These are phyloP conservation scores for Apodemia mormo DNA, from an alignment of 2,888 invertebrate genomes.

Conservation along the genomic window DNA sequence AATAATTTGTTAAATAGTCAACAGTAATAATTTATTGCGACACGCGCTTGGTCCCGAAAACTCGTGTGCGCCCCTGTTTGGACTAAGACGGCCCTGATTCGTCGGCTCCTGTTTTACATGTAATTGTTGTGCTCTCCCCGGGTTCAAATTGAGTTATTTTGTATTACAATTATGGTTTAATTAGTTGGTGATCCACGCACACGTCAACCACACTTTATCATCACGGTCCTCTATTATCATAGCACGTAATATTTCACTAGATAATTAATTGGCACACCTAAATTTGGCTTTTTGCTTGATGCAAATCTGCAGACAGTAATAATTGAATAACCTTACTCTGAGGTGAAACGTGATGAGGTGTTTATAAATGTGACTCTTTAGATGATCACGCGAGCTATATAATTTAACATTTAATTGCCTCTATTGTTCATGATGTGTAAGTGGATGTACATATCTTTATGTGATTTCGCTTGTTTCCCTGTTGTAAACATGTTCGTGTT, in stretches of 20 bases:
- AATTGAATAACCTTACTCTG: conserved; percentile 44
- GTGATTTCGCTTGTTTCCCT: neutral
- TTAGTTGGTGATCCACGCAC: conserved; percentile 66
- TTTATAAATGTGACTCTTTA: conserved; percentile 38
- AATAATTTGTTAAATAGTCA: too few species aligned
- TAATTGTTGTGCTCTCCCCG: conserved; percentile 1
- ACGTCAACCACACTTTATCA: conserved; percentile 75
- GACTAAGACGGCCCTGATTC: conserved; percentile 44
- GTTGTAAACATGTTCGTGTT: conserved; percentile 5
- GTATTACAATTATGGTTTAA: conserved; percentile 57
- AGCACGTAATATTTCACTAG: conserved; percentile 54
- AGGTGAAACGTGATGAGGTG: conserved; percentile 48
- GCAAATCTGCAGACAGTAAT: conserved; percentile 46
- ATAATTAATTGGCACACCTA: conserved; percentile 53
- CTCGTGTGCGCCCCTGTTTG: neutral
- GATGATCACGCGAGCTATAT: conserved; percentile 29
- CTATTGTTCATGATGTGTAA: neutral
- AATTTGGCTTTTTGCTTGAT: conserved; percentile 61
- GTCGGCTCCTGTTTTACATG: conserved; percentile 45
- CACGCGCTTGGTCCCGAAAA: too few species aligned
- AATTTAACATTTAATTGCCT: neutral
- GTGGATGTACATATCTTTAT: neutral
- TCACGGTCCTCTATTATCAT: conserved; percentile 44
- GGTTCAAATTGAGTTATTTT: conserved; percentile 35
- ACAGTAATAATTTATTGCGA: too few species aligned